Conservation (phyloP, 2,797 vertebrate species). For the Danio aesculapii region DNA sequence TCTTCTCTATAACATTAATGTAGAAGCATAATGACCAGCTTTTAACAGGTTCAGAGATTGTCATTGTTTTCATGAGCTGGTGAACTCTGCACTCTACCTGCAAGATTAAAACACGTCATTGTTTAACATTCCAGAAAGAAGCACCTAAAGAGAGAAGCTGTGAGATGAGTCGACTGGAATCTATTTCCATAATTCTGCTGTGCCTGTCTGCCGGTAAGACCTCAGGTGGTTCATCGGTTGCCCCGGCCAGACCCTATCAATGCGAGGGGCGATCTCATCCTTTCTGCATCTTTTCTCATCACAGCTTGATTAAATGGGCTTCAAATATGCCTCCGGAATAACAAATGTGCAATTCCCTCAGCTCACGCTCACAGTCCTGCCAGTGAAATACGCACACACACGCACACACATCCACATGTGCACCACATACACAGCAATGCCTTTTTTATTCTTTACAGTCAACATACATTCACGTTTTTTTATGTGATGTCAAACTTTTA, state of each 20-base stretch:
- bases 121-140: conserved; percentile 61
- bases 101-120: conserved; percentile 57
- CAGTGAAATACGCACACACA: conserved; percentile 19
- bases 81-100: conserved; percentile 45
- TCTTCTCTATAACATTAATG: not conserved
- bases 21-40: not conserved
- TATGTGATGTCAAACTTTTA: not conserved
- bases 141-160: conserved; percentile 55
- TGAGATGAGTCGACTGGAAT: conserved; percentile 72
- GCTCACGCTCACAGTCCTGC: conserved; percentile 21
- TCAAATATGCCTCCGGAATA: conserved; percentile 83
- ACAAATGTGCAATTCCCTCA: conserved; percentile 77
- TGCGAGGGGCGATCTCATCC: conserved; percentile 91
- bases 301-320: conserved; percentile 91
- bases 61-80: conserved; percentile 33
- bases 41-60: conserved; percentile 24
- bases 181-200: conserved; percentile 91
- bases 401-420: conserved; percentile 30
- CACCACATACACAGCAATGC: conserved; percentile 1
- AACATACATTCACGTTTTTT: conserved; percentile 5
- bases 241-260: conserved; percentile 91
- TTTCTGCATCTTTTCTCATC: conserved; percentile 88
- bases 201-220: conserved; percentile 84
- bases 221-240: conserved; percentile 89
- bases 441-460: conserved; percentile 16